Percentiles rank a stretch among this genome's conserved stretches.
Evolutionary conservation across 2,797 vertebrate species (phyloP).

Genomic region (Pseudochromis fuscus): DNA sequence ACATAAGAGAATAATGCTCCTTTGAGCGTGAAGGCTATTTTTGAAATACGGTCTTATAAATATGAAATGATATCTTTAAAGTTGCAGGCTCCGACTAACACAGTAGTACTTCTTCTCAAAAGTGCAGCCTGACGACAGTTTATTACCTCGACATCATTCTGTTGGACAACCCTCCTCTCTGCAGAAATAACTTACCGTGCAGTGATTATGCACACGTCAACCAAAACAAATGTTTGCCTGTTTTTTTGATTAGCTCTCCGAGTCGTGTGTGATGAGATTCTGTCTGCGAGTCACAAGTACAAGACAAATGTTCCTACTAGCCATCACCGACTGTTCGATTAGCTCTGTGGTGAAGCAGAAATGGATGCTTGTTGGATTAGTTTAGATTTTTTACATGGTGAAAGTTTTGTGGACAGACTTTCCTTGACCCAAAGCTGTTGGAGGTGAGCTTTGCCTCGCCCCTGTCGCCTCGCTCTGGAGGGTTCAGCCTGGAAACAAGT

Average conservation of each 20-base stretch:
- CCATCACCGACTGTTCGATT: background rate
- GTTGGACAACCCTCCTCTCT: background rate
- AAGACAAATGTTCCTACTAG: too few species aligned
- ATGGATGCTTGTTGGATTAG: background rate
- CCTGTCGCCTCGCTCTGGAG: too few species aligned
- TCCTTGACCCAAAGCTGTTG: background rate
- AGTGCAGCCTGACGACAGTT: background rate
- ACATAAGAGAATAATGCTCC: background rate
- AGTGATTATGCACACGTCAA: background rate
- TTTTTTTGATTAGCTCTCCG: background rate
- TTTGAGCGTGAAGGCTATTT: background rate
- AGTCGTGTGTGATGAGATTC: slow-evolving; percentile 20
- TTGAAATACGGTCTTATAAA: background rate
- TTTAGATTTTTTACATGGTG: background rate
- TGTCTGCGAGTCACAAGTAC: background rate
- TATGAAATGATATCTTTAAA: background rate
- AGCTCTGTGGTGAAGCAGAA: background rate
- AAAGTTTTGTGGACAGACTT: background rate
- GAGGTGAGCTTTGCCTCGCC: too few species aligned
- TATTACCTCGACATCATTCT: background rate
- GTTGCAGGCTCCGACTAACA: background rate
- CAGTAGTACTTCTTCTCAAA: too few species aligned
- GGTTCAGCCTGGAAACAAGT: too few species aligned
- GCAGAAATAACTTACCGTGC: background rate
- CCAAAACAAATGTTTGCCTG: slow-evolving; percentile 7